Evolutionary conservation across 1,140 invertebrate genomes (phyloP), one percentile per base, ranked within the genome.

Genomic region (Anadara kagoshimensis): DNA sequence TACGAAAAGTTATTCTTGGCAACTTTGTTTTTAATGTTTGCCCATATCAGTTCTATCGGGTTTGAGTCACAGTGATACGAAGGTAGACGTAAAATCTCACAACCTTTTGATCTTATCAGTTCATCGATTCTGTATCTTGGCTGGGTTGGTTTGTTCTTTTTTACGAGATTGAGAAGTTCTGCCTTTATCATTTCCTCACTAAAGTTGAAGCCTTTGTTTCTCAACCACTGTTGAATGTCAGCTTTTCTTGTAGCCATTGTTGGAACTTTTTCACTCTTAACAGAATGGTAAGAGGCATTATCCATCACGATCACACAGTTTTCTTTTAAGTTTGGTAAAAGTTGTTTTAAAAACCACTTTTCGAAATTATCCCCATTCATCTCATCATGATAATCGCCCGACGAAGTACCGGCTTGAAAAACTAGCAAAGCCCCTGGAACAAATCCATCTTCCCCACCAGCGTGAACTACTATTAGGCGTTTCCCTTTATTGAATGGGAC

Each of bases 331-430:
- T 44, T 62, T 0, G 2, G 5, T 11, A 62, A 62, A 45, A 14
- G 59, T 62, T 45, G 41, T 44, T 41, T 16, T 1, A 0, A 5
- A 43, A 62, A 43, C 41, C 36, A 43, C 12, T 62, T 62, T 44
- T 61, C 3, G n/a, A 62, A 62, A 62, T 62, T 62, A 1, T 43
- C 29, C 1, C 59, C 59, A 1, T 62, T 62, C 43, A 62, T 62
- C n/a, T n/a, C 59, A 0, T 62, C 18, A 62, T 62, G 59, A 16
- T 62, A 62, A n/a, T 61, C 58, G 20, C 58, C 58, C n/a, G 58
- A 41, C 8, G 8, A 12, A 12, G 58, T 41, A 41, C 8, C 29
- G 8, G 8, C 58, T 45, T 61, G 36, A 10, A 16, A 61, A 5
- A 61, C 20, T 0, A 61, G 36, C 20, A 61, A n/a, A 8, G 58